Percentiles rank a stretch among this genome's conserved stretches.
Conservation (phyloP, 2,888 invertebrate genomes). For the Phengaris alcon region DNA sequence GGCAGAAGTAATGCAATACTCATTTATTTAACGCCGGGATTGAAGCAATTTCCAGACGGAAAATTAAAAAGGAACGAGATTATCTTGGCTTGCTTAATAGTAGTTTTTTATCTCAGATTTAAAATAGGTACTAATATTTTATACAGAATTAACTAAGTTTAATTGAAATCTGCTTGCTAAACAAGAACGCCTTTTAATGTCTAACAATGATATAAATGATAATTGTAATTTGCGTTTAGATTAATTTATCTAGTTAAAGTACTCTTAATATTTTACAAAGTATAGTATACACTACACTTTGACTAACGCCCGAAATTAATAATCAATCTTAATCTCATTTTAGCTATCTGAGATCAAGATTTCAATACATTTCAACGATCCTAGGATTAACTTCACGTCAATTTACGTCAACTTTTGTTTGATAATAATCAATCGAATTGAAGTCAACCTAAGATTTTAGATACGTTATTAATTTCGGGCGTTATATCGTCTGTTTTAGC, state of each 20-base stretch:
- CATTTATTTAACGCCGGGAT: conserved; percentile 29
- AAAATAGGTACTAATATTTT: background rate
- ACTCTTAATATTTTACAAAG: too few species aligned
- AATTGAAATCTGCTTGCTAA: conserved; percentile 28
- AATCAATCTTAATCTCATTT: too few species aligned
- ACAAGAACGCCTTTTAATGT: background rate
- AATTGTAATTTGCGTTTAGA: background rate
- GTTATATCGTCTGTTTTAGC: too few species aligned
- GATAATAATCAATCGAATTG: too few species aligned
- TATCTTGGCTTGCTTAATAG: conserved; percentile 9
- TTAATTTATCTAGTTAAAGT: background rate
- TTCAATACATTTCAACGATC: too few species aligned
- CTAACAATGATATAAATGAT: background rate
- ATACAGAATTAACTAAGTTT: conserved; percentile 18
- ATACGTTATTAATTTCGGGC: too few species aligned
- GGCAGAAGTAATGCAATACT: conserved; percentile 29
- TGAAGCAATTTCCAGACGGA: conserved; percentile 27
- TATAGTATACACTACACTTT: too few species aligned
- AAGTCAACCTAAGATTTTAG: too few species aligned
- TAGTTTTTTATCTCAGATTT: conserved; percentile 7
- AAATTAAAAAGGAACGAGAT: conserved; percentile 30
- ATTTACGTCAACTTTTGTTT: too few species aligned
- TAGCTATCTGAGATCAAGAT: too few species aligned
- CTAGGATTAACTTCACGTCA: too few species aligned
- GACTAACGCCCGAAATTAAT: too few species aligned